A percentile compares a stretch with the other conserved stretches of the same genome.
These are phyloP conservation scores for Hucho hucho DNA, from an alignment of 2,113 vertebrate species.

Conservation along the genomic window DNA sequence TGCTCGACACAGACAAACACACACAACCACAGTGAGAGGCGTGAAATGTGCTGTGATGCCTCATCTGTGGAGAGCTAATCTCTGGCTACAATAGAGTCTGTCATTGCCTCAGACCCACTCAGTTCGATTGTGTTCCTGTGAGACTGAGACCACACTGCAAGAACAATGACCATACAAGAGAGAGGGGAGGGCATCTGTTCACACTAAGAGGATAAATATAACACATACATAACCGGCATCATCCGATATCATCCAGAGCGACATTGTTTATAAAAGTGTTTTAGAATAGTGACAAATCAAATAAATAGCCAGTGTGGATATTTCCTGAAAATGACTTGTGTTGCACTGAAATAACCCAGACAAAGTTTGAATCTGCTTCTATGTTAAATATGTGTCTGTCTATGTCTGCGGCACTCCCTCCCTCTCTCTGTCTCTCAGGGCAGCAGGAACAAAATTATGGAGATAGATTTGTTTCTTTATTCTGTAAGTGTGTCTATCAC, in stretches of 20 bases:
- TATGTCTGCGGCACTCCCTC: not conserved
- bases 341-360: not conserved
- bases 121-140: not conserved
- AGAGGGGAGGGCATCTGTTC: not conserved
- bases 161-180: too few species aligned
- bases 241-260: too few species aligned
- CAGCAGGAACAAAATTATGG: not conserved
- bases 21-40: not conserved
- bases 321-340: not conserved
- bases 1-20: too few species aligned
- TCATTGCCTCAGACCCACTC: not conserved
- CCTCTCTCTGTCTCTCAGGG: not conserved
- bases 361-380: too few species aligned
- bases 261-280: too few species aligned
- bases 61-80: not conserved
- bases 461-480: too few species aligned
- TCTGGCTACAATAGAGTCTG: not conserved
- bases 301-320: too few species aligned
- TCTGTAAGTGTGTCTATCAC: too few species aligned
- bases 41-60: conserved; percentile 8
- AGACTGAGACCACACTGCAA: not conserved
- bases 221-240: not conserved
- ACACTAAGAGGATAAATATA: not conserved
- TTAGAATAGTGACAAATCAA: too few species aligned
- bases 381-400: too few species aligned